phyloP scores from a whole-genome alignment of 2,113 vertebrate genomes.

The Acanthochromis polyacanthus region DNA sequence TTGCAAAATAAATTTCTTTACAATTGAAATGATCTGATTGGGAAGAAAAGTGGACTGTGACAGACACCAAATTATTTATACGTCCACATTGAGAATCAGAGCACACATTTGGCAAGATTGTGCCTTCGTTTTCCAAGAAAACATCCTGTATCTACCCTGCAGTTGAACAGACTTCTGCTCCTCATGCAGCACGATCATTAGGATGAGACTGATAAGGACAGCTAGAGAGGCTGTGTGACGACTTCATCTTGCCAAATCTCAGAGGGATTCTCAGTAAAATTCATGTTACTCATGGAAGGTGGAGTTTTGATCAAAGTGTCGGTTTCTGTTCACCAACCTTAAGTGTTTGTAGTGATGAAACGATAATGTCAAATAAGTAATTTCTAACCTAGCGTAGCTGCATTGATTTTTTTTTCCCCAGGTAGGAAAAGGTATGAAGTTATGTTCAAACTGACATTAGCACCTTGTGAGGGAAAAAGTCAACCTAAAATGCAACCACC shows the following conservation, averaged over 20 bases:
- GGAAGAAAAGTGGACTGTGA: constrained; percentile 1
- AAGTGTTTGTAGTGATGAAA: too few species aligned
- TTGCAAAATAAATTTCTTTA: neutral
- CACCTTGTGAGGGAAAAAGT: too few species aligned
- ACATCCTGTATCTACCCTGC: constrained; percentile 5
- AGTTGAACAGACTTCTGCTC: constrained; percentile 14
- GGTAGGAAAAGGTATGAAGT: too few species aligned
- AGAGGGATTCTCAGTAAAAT: constrained; percentile 3
- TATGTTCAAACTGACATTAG: too few species aligned
- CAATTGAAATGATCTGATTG: neutral
- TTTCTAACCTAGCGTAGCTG: too few species aligned
- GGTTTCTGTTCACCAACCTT: neutral
- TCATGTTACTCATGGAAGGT: neutral
- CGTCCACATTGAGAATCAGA: constrained; percentile 40
- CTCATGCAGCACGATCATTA: constrained; percentile 25
- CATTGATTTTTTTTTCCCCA: too few species aligned
- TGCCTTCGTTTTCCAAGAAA: constrained; percentile 36
- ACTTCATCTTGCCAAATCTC: constrained; percentile 10
- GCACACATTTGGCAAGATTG: constrained; percentile 29
- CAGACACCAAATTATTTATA: neutral
- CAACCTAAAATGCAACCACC: too few species aligned
- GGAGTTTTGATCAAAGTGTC: neutral
- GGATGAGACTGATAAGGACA: constrained; percentile 2
- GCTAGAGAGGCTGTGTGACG: constrained; percentile 12
- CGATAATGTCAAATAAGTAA: too few species aligned